Percentiles rank a stretch among this genome's conserved stretches.
These are phyloP conservation scores for Amphilophus citrinellus DNA, from an alignment of 2,113 vertebrate genomes.

Conservation along the genomic window DNA sequence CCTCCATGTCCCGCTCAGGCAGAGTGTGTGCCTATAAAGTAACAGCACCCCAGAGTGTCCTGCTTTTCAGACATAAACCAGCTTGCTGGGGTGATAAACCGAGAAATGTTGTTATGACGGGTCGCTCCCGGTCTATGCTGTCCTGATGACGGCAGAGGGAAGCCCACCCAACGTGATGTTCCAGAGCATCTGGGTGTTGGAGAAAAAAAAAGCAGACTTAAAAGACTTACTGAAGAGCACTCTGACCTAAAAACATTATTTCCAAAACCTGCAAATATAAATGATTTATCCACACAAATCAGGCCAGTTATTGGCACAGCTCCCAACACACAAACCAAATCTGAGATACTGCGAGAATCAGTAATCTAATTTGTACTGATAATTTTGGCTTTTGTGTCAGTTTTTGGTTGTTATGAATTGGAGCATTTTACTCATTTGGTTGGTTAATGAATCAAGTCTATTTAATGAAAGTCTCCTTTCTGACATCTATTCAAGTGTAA, in stretches of 20 bases:
- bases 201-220: conserved; percentile 27
- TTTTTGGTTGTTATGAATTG: neutral
- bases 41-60: conserved; percentile 41
- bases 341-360: neutral
- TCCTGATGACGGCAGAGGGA: conserved; percentile 43
- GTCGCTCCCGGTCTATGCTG: conserved; percentile 43
- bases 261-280: neutral
- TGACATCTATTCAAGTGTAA: neutral
- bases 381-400: neutral
- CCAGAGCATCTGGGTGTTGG: neutral
- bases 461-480: neutral
- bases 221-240: neutral
- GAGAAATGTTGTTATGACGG: conserved; percentile 62
- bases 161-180: conserved; percentile 60
- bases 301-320: neutral
- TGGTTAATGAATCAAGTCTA: too few species aligned
- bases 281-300: neutral
- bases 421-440: neutral
- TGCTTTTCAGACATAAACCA: conserved; percentile 61
- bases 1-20: conserved; percentile 22
- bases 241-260: neutral
- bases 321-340: neutral
- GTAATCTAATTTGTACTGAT: neutral
- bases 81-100: conserved; percentile 57
- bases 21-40: conserved; percentile 42